Conservation (phyloP, 2,888 invertebrate species). For the Disparrhopalites patrizii region DNA sequence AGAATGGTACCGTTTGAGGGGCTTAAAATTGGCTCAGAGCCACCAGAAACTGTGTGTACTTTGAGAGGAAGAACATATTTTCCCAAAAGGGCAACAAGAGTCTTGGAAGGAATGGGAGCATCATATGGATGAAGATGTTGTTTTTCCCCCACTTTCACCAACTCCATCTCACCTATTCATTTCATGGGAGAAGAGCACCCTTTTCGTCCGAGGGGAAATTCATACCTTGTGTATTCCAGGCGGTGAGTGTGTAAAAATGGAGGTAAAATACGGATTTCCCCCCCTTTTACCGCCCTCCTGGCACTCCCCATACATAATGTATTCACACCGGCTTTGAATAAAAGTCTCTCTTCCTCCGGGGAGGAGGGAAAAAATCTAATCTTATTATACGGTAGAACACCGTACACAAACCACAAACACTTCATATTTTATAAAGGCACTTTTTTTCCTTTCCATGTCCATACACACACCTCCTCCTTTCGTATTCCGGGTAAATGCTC, state of each 20-base stretch:
- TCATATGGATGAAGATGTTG: no score
- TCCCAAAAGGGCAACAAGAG: neutral
- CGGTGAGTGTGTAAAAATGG: neutral
- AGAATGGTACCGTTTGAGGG: no score
- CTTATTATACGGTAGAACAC: slow-evolving; percentile 2
- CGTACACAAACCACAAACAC: no score
- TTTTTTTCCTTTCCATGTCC: no score
- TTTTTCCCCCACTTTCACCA: no score
- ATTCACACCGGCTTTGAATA: neutral
- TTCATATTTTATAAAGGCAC: no score
- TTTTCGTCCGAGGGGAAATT: slow-evolving; percentile 7
- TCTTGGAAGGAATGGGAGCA: neutral
- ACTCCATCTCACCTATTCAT: slow-evolving; percentile 30
- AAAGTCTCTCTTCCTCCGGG: slow-evolving; percentile 1
- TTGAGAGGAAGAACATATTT: neutral
- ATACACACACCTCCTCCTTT: no score
- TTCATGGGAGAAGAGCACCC: slow-evolving; percentile 24
- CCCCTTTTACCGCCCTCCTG: neutral
- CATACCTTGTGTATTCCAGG: slow-evolving; percentile 11
- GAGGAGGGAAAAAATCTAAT: neutral
- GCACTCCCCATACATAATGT: neutral
- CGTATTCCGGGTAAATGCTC: no score
- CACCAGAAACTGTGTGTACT: no score
- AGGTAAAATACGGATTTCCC: slow-evolving; percentile 1
- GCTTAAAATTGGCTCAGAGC: neutral